Evolutionary conservation across 2,797 vertebrate genomes (phyloP).

Genomic region (Peromyscus nudipes): DNA sequence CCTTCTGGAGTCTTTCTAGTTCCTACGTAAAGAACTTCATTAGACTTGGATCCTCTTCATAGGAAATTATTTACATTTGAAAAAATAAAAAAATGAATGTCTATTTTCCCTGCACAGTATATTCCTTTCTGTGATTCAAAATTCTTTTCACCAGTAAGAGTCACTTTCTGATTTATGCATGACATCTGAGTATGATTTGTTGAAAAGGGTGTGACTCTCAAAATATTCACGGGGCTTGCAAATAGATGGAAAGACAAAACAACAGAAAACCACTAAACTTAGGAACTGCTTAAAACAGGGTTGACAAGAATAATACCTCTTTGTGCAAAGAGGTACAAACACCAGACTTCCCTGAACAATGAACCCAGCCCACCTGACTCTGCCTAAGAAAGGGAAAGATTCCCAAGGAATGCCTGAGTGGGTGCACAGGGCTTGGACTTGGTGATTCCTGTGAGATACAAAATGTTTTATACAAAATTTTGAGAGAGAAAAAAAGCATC

Average conservation of each 20-base stretch:
- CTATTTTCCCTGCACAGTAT: constrained; percentile 81
- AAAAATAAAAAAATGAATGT: constrained; percentile 68
- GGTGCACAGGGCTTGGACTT: neutral
- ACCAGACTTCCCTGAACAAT: neutral
- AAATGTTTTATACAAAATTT: neutral
- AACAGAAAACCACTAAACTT: neutral
- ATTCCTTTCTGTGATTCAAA: constrained; percentile 87
- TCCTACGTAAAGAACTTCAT: constrained; percentile 74
- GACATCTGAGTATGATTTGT: constrained; percentile 76
- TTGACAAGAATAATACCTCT: neutral
- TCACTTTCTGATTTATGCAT: constrained; percentile 84
- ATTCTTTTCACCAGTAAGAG: constrained; percentile 87
- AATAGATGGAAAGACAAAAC: constrained; percentile 61
- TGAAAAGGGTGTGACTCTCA: constrained; percentile 80
- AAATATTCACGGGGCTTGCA: constrained; percentile 67
- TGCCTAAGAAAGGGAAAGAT: neutral
- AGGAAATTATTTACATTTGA: constrained; percentile 78
- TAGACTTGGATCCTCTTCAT: constrained; percentile 73
- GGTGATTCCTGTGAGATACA: neutral
- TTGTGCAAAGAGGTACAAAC: neutral
- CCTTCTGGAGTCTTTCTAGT: constrained; percentile 71
- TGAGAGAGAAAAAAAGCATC: neutral
- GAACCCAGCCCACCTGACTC: neutral
- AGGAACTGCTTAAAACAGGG: constrained; percentile 7
- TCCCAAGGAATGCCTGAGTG: neutral